Base-by-base conservation (phyloP, 2,113 vertebrate species). In the Machaerirhynchus nigripectus region DNA sequence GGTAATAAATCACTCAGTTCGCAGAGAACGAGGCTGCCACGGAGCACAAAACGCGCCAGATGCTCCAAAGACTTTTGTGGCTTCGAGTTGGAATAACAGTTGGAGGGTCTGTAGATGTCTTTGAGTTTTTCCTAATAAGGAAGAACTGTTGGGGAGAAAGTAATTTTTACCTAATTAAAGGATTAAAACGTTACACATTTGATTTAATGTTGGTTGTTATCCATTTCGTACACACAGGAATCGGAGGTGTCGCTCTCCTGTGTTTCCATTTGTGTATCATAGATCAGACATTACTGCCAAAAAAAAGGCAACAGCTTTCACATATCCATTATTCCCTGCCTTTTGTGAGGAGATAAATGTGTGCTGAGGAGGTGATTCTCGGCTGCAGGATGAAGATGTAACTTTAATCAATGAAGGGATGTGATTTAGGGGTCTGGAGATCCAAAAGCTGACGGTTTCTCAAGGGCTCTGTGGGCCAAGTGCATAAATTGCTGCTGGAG, bases 1-100 rank as follows among this genome's bases (percentile, higher is more conserved):
- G 75, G 73, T 88, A 71, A 96, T 97, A 96, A 96, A 96, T 96
- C 93, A 94, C 95, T 86, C 85, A n/a, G 71, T 95, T 88, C 15
- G 1, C 59, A 73, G 81, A 71, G 68, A 94, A 91, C 17, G 5
- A 22, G 59, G 63, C 86, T 80, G 93, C 95, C 87, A 89, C 4
- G 2, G 56, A 89, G 89, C 95, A 91, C 56, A 84, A 92, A 96
- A 59, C 76, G 37, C 7, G 15, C 85, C 95, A 94, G 95, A 90
- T 96, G 95, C 95, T 96, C 84, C 67, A 9, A 92, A 93, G 91
- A 81, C 83, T 94, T 94, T 1, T 0, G 42, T 95, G 91, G 89
- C 94, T 95, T 89, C 3, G 39, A 85, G 74, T 77, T 91, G 65
- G 88, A 84, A 46, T 70, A 95, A 91, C 95, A 96, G 88, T 94